Evolutionary conservation across 2,888 invertebrate species (phyloP).

Genomic region (Patella ulyssiponensis): DNA sequence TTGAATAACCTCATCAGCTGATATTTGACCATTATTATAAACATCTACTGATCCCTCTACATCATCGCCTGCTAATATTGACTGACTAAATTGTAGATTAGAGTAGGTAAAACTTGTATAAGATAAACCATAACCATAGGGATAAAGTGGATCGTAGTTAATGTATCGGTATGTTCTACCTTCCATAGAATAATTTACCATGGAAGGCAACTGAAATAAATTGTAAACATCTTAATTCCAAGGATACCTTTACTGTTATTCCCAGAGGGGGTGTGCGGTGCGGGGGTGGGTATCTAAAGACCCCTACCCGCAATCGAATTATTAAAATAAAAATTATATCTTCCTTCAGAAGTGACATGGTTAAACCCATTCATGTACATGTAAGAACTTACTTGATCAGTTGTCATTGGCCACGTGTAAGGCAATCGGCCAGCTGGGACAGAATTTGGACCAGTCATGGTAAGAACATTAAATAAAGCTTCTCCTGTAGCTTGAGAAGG

Average conservation of each 20-base stretch:
- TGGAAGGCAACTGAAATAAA: conserved; percentile 40
- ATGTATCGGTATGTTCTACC: conserved; percentile 61
- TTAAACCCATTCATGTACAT: too few relatives aligned
- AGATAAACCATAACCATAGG: conserved; percentile 61
- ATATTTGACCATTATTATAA: conserved; percentile 50
- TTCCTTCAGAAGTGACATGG: too few relatives aligned
- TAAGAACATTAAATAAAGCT: conserved; percentile 53
- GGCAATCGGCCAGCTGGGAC: conserved; percentile 66
- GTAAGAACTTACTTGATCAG: conserved; percentile 12
- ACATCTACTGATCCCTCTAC: conserved; percentile 50
- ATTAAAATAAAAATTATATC: too few relatives aligned
- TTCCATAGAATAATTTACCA: conserved; percentile 52
- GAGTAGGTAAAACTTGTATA: conserved; percentile 49
- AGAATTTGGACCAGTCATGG: conserved; percentile 36
- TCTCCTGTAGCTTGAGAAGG: conserved; percentile 65
- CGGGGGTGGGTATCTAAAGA: too few relatives aligned
- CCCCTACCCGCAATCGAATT: too few relatives aligned
- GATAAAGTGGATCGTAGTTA: conserved; percentile 53
- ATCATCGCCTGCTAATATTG: conserved; percentile 47
- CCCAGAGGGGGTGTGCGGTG: too few relatives aligned
- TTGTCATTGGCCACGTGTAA: conserved; percentile 59
- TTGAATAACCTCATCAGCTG: conserved; percentile 61
- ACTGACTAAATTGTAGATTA: conserved; percentile 30
- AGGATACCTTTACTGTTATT: too few relatives aligned
- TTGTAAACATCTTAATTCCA: too few relatives aligned